A percentile compares a stretch with the other conserved stretches of the same genome.
These are phyloP conservation scores for Sinella curviseta DNA, from an alignment of 1,140 invertebrate genomes.

Conservation along the genomic window DNA sequence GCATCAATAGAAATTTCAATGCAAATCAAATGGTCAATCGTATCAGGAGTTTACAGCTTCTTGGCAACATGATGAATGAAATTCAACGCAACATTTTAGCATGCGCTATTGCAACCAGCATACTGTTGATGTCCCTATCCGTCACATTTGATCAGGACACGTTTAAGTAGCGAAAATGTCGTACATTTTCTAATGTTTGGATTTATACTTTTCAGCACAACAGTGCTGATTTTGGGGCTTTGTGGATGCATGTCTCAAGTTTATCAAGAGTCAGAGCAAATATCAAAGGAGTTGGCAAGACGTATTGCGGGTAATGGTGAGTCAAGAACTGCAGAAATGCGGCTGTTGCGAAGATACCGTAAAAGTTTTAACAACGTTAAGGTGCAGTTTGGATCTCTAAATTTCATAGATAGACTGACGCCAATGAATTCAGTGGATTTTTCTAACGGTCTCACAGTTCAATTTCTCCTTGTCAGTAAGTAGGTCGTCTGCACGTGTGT, in stretches of 20 bases:
- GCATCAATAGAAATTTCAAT: too few relatives aligned
- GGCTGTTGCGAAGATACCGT: too few relatives aligned
- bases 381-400: background rate
- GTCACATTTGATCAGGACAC: background rate
- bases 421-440: background rate
- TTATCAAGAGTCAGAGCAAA: background rate
- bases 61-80: background rate
- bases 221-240: background rate
- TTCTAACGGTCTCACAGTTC: background rate
- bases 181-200: background rate
- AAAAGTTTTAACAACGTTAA: background rate
- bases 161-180: background rate
- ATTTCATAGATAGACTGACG: background rate
- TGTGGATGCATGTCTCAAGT: background rate
- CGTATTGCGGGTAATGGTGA: background rate
- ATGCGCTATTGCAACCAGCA: background rate
- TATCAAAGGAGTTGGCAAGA: background rate
- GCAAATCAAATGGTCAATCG: too few relatives aligned
- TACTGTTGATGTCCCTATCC: background rate
- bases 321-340: background rate
- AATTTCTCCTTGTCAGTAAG: background rate
- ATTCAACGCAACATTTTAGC: background rate
- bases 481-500: too few relatives aligned
- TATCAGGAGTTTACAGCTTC: background rate
- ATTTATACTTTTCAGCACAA: background rate